Base-by-base conservation (phyloP, 2,113 vertebrate genomes). In the Hucho hucho region DNA sequence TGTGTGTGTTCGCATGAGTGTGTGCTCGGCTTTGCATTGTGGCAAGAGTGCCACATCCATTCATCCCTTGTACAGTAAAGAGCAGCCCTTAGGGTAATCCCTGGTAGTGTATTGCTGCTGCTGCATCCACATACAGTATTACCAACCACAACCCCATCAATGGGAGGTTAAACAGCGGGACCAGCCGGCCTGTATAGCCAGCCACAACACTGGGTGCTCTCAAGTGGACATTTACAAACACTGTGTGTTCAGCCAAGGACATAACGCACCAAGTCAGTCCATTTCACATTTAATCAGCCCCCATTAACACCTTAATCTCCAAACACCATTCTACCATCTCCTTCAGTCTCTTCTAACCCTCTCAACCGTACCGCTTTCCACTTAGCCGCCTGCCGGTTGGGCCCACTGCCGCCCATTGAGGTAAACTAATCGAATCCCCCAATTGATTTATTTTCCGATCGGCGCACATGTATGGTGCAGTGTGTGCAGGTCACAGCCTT, bases 401-500 rank as follows among this genome's bases (percentile, higher is more conserved):
- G 29, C 28, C 32, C 24, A 49, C 65, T 71, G 69, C 24, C 59
- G 25, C 75, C 32, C 18, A 76, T 58, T 70, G 75, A 70, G 75
- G 32, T 26, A 70, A 76, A 76, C 46, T 24, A 75, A 75, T 75
- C 49, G 28, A 75, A 59, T 59, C 29, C 56, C 64, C 64, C 67
- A 69, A 75, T 75, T 75, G 66, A 69, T 75, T 69, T 32, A 26
- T 58, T 43, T 43, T 58, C 28, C 18, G 53, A 75, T 59, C 37
- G 22, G 37, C 9, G 25, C 43, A 66, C 67, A 47, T 12, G 6
- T 5, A 69, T 47, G n/a, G 66, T 43, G 32, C 14, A 6, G 29
- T 37, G 18, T 68, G 65, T n/a, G 65, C 9, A 11, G 28, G 65
- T 68, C 28, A 37, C 5, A 29, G 72, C 26, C 59, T 37, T 26